Evolutionary conservation across 2,797 vertebrate genomes (phyloP), one percentile per base, ranked within the genome.

Genomic region (Premnoplex brunnescens): DNA sequence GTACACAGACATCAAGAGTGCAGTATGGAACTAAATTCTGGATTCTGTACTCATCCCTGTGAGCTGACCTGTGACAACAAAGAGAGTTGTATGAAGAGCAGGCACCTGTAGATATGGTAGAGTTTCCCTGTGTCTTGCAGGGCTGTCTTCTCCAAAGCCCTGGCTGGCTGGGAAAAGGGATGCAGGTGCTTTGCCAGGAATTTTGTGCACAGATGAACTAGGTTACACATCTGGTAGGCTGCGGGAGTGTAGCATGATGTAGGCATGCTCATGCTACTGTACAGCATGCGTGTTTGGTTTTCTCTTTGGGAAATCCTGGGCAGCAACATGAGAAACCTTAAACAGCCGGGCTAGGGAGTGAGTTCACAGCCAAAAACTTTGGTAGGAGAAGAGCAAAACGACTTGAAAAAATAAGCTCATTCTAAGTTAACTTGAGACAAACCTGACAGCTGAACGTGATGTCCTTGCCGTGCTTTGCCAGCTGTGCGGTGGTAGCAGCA

Each of bases 401-500:
- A 28, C 46, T 66, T 63, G 22, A 72, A 59, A 52, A 48, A 73
- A 56, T 0, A 2, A 59, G 52, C 26, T 67, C 3, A 3, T 49
- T 80, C 34, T 32, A 18, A 46, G 48, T 34, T 22, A 55, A 3
- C 7, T 12, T 24, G 69, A 68, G 58, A 3, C 27, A n/a, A 73
- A 30, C 0, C 4, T 0, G 3, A 8, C 17, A 59, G 58, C 18
- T n/a, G 54, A 62, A 26, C 3, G 3, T 0, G 0, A 5, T 66
- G 49, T 41, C 44, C 43, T 37, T 0, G 24, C 66, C 32, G 46
- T 43, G 34, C 30, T 85, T 36, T 0, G 0, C 27, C 56, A 81
- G 63, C 72, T 24, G 1, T 12, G 28, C 72, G 0, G 14, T 0
- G 1, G 88, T 64, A 76, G 71, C 82, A 51, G 28, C 1, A 9